Evolutionary conservation across 2,888 invertebrate species (phyloP).

Genomic region (Lacanobia wlatinum): DNA sequence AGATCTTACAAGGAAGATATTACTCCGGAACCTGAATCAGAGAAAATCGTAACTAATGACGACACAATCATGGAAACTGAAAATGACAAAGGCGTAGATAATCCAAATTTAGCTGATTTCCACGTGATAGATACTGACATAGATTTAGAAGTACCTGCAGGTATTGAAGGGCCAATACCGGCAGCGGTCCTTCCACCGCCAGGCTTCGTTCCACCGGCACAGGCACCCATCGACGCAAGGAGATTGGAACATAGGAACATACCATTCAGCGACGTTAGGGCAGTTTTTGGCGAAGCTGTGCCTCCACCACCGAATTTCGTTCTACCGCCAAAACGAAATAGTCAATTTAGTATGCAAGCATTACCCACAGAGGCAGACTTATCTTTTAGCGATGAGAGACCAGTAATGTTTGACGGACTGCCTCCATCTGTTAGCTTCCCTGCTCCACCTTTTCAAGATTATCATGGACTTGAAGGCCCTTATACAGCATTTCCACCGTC

Average conservation of each 20-base stretch:
- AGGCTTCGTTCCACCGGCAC: conserved; percentile 65
- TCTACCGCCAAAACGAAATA: neutral
- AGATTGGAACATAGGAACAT: conserved; percentile 23
- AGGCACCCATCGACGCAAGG: conserved; percentile 1
- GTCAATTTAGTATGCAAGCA: neutral
- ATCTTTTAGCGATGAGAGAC: conserved; percentile 5
- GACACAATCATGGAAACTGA: neutral
- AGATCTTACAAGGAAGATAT: conserved; percentile 32
- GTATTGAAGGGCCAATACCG: conserved; percentile 86
- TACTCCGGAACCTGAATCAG: neutral
- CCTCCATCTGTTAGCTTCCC: conserved; percentile 6
- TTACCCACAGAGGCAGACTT: conserved; percentile 6
- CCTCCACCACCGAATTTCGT: conserved; percentile 9
- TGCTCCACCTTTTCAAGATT: neutral
- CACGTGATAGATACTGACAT: conserved; percentile 86
- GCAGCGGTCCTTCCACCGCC: conserved; percentile 81
- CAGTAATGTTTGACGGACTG: conserved; percentile 5
- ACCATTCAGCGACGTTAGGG: neutral
- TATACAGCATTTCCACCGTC: conserved; percentile 66
- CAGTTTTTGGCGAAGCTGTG: neutral
- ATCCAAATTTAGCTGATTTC: conserved; percentile 79
- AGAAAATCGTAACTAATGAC: conserved; percentile 17
- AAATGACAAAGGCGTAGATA: conserved; percentile 66
- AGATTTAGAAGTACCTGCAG: conserved; percentile 87
- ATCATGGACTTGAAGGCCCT: neutral